Conservation (phyloP, 2,888 invertebrate species). For the Amphipoea oculea region DNA sequence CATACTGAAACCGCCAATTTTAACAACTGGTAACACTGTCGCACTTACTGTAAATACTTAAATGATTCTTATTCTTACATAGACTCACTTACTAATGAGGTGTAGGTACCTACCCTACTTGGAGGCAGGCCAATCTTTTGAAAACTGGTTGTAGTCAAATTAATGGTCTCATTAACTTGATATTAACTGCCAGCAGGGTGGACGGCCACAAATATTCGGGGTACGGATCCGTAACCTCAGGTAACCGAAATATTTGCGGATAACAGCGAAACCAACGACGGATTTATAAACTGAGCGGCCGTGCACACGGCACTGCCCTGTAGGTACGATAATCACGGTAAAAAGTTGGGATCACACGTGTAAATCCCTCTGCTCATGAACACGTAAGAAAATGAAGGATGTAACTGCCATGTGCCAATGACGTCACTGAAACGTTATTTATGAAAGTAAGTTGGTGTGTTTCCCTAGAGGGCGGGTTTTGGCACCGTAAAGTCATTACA, state of each 20-base stretch:
- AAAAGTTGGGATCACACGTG: not conserved
- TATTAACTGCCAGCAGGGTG: not conserved
- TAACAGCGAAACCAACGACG: not conserved
- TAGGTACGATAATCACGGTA: not conserved
- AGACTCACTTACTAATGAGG: not conserved
- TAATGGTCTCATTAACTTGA: not conserved
- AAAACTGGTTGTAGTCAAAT: not conserved
- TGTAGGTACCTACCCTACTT: not conserved
- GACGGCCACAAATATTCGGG: slow-evolving; percentile 2
- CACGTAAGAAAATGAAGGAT: not conserved
- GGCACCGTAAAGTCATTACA: not conserved
- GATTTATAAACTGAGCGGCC: not conserved
- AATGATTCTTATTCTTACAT: too few relatives aligned
- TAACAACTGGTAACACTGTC: too few relatives aligned
- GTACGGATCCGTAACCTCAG: not conserved
- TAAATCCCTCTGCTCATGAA: not conserved
- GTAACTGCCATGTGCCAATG: not conserved
- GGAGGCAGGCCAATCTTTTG: not conserved
- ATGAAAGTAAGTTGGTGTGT: not conserved
- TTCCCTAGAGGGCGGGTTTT: not conserved
- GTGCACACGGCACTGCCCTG: not conserved
- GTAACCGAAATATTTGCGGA: slow-evolving; percentile 2
- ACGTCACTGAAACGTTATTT: not conserved
- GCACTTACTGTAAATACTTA: too few relatives aligned
- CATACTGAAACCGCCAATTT: not conserved